A percentile compares a stretch with the other conserved stretches of the same genome.
These are phyloP conservation scores for Chelonoidis abingdonii DNA, from an alignment of 2,113 vertebrate species.

Conservation along the genomic window DNA sequence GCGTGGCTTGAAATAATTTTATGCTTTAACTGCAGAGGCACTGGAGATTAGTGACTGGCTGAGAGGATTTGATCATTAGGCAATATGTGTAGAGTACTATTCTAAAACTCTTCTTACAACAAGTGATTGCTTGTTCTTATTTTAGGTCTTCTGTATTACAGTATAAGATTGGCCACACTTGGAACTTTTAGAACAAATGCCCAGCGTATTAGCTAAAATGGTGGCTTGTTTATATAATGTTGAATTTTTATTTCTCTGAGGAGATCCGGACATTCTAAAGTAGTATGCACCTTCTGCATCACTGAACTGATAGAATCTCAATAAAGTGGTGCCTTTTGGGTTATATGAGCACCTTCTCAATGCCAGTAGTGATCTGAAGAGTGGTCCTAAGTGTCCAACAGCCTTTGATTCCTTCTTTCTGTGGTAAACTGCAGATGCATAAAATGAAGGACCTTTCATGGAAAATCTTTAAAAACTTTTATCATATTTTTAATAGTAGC, in stretches of 20 bases:
- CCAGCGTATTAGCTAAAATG: background rate
- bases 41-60: background rate
- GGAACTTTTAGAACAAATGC: background rate
- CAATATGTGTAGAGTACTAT: slow-evolving; percentile 40
- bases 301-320: background rate
- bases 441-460: background rate
- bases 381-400: background rate
- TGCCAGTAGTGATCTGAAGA: background rate
- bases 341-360: background rate
- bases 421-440: background rate
- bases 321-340: background rate
- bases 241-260: background rate
- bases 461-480: background rate
- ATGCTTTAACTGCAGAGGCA: background rate
- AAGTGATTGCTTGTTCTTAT: background rate
- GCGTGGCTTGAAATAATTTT: background rate
- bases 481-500: background rate
- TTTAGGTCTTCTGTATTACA: background rate
- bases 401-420: background rate
- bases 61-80: background rate
- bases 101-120: background rate
- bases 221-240: background rate
- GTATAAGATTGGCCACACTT: background rate
- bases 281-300: background rate
- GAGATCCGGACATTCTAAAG: background rate